Base-by-base conservation (phyloP, 2,797 vertebrate genomes). In the Betta splendens region DNA sequence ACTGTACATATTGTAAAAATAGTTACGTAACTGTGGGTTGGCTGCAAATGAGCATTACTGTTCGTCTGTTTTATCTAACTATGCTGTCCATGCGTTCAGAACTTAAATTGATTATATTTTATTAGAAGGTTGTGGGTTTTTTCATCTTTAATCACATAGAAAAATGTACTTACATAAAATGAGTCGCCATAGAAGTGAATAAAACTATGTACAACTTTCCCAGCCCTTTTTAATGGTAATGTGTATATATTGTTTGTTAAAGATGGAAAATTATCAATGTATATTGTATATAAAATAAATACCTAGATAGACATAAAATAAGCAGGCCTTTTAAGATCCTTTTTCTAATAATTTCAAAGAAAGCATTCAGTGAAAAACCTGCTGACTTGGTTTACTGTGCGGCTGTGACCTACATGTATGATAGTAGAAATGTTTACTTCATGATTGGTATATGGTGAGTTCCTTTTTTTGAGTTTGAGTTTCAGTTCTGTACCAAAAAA, bases 1-100 rank as follows among this genome's bases (percentile, higher is more conserved):
- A 43, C 17, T 83, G 61, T 63, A 73, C 9, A 79, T 73, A 59
- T 9, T 78, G 64, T 71, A 69, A 75, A 72, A 75, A 55, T 5
- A 46, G 22, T 4, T 22, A 9, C 38, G 43, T 55, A 25, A 46
- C 26, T 60, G 22, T 32, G 0, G 0, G 21, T 20, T 40, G 2
- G n/a, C 8, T 1, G 6, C 10, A 33, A 5, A 7, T 9, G 54
- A 8, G 3, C 1, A 3, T 9, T 37, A 28, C 21, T 15, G 44
- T 10, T 35, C 60, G 36, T 8, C 50, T 17, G 46, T 56, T 64
- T 16, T 37, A 5, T 43, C 40, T 38, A 17, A 46, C 9, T 35
- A 23, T 9, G n/a, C 3, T 54, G 29, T 39, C 31, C 0, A 18
- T 45, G 26, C 37, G 17, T 23, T 49, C 40, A 17, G 3, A 64